These are phyloP conservation scores for Cherax quadricarinatus DNA, from an alignment of 1,140 invertebrate species.

Conservation along the genomic window DNA sequence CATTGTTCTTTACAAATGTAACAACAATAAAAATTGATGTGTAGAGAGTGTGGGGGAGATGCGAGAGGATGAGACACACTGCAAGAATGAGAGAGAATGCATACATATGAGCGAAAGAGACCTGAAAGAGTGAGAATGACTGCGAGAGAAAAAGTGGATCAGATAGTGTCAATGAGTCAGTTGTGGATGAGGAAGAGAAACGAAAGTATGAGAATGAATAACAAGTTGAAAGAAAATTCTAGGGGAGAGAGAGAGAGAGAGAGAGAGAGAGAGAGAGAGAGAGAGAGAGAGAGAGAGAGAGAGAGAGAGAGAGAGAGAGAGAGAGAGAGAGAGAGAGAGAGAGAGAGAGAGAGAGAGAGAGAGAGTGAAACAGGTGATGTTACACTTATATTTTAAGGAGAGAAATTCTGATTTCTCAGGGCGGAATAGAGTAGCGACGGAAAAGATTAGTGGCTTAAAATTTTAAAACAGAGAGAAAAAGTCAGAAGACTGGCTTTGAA, in stretches of 20 bases:
- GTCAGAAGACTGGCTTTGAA: too few relatives aligned
- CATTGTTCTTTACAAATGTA: too few relatives aligned
- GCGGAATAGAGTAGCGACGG: too few relatives aligned
- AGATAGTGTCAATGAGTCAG: too few relatives aligned
- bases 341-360: not conserved
- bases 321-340: constrained; percentile 3
- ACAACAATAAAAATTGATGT: not conserved
- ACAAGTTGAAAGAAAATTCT: not conserved
- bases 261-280: not conserved
- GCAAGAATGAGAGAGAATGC: not conserved
- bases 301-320: constrained; percentile 3
- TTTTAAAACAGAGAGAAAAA: too few relatives aligned
- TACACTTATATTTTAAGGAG: too few relatives aligned
- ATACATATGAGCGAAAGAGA: too few relatives aligned
- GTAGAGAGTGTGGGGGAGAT: not conserved
- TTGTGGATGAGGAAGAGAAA: not conserved
- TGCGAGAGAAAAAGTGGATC: not conserved
- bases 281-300: not conserved
- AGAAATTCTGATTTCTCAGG: too few relatives aligned
- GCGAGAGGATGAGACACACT: not conserved
- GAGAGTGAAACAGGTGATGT: too few relatives aligned
- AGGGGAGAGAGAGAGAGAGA: not conserved
- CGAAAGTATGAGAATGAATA: not conserved
- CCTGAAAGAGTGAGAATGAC: too few relatives aligned
- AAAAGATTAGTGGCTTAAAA: too few relatives aligned